These are phyloP conservation scores for Coreius guichenoti DNA, from an alignment of 2,797 vertebrate species.

Conservation along the genomic window DNA sequence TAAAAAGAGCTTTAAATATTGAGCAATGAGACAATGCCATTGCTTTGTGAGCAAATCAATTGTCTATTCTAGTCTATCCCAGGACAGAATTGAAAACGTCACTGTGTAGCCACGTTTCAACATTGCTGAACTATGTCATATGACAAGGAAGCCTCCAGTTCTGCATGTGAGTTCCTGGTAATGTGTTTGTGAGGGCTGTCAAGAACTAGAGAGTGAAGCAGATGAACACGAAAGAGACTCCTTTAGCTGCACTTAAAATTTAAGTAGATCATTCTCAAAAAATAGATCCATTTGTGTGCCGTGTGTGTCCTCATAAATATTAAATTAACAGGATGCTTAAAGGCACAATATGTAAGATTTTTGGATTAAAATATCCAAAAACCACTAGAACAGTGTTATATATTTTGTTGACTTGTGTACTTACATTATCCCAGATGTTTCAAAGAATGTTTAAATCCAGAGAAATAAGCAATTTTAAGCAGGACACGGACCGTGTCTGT, in stretches of 20 bases:
- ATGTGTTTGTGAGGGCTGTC: conserved; percentile 58
- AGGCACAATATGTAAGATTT: too few relatives aligned
- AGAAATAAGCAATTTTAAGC: too few relatives aligned
- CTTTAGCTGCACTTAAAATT: conserved; percentile 54
- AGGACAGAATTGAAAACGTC: not conserved
- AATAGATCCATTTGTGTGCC: not conserved
- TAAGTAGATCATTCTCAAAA: not conserved
- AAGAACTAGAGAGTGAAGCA: conserved; percentile 53
- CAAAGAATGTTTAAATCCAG: too few relatives aligned
- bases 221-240: conserved; percentile 69
- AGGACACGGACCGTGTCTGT: too few relatives aligned
- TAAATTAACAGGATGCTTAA: not conserved
- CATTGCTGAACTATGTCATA: conserved; percentile 67
- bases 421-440: too few relatives aligned
- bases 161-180: not conserved
- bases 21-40: not conserved
- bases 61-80: not conserved
- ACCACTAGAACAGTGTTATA: too few relatives aligned
- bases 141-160: conserved; percentile 71
- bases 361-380: too few relatives aligned
- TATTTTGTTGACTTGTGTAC: too few relatives aligned
- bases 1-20: not conserved
- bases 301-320: too few relatives aligned
- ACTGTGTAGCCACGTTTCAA: conserved; percentile 1
- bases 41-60: not conserved